Evolutionary conservation across 1,140 invertebrate species (phyloP).

Genomic region (Metaphire vulgaris): DNA sequence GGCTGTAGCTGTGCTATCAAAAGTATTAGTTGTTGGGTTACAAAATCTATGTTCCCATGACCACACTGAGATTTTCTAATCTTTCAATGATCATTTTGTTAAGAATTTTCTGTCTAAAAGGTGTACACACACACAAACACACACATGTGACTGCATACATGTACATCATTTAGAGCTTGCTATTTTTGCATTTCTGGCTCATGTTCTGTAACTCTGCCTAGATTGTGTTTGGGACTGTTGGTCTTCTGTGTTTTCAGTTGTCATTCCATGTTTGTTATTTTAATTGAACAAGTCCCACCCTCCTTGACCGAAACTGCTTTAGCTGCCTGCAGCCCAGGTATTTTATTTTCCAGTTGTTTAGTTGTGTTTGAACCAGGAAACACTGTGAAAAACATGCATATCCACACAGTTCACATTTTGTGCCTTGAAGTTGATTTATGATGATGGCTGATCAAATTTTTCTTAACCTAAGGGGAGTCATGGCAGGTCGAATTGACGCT

Average conservation of each 20-base stretch:
- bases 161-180: neutral
- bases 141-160: too few species aligned
- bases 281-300: neutral
- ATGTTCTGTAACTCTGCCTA: neutral
- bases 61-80: neutral
- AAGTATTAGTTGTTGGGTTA: neutral
- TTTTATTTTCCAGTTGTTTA: neutral
- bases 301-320: neutral
- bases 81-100: too few species aligned
- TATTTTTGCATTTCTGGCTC: neutral
- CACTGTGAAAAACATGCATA: neutral
- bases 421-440: neutral
- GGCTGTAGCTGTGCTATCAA: neutral
- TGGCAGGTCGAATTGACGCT: too few species aligned
- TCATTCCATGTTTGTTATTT: neutral
- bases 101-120: too few species aligned
- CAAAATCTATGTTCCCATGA: neutral
- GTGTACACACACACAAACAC: too few species aligned
- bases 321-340: neutral
- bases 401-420: neutral
- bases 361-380: neutral
- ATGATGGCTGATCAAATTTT: slow-evolving; percentile 3
- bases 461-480: too few species aligned
- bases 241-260: neutral
- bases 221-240: neutral